phyloP scores from a whole-genome alignment of 2,113 vertebrate species.

The Emydura subglobosa region DNA sequence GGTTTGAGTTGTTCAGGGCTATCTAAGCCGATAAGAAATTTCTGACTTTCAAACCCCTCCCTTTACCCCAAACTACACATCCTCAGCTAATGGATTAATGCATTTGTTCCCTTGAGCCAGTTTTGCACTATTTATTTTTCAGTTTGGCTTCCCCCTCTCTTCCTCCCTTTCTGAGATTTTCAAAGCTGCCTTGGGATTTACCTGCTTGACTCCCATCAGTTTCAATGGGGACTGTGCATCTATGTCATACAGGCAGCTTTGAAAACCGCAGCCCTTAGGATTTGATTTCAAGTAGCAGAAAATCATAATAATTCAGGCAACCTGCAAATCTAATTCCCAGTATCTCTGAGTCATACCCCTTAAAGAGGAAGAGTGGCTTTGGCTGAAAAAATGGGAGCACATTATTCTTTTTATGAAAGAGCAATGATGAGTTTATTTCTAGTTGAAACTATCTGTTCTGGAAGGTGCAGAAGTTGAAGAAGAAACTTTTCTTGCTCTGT shows the following conservation, averaged over 20 bases:
- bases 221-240: not conserved
- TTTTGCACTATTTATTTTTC: not conserved
- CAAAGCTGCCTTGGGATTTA: not conserved
- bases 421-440: not conserved
- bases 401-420: not conserved
- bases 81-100: not conserved
- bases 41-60: not conserved
- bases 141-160: not conserved
- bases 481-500: not conserved
- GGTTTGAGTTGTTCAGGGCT: not conserved
- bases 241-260: not conserved
- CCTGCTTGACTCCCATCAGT: not conserved
- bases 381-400: not conserved
- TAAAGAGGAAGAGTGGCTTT: not conserved
- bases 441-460: not conserved
- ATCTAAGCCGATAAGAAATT: not conserved
- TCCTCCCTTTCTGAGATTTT: not conserved
- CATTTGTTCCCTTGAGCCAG: not conserved
- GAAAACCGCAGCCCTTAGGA: not conserved
- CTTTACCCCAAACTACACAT: not conserved
- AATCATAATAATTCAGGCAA: not conserved
- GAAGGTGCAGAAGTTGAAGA: not conserved
- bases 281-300: not conserved
- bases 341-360: not conserved
- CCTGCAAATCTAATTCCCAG: not conserved